Conservation (phyloP, 2,797 vertebrate genomes). For the Arrhamphus sclerolepis region DNA sequence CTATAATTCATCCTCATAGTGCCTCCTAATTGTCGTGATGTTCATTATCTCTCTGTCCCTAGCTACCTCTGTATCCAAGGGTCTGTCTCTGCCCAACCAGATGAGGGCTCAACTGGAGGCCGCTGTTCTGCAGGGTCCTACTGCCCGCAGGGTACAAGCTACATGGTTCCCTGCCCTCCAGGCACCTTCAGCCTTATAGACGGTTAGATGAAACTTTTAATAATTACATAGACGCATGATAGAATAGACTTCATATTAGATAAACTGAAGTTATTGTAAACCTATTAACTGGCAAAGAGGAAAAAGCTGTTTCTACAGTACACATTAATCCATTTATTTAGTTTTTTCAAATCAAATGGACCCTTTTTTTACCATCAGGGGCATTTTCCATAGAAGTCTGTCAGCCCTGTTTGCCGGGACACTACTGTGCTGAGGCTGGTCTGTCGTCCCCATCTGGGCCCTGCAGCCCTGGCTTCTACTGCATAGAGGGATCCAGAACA, state of each 20-base stretch:
- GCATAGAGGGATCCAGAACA: conserved; percentile 72
- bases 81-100: conserved; percentile 74
- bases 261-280: conserved; percentile 1
- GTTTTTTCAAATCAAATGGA: not conserved
- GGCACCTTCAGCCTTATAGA: conserved; percentile 77
- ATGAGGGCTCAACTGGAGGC: conserved; percentile 68
- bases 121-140: conserved; percentile 80
- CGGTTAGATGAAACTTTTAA: conserved; percentile 60
- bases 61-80: conserved; percentile 81
- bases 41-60: conserved; percentile 33
- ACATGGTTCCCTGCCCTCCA: conserved; percentile 78
- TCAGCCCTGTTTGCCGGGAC: conserved; percentile 81
- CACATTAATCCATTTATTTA: not conserved
- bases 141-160: conserved; percentile 76
- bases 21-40: conserved; percentile 14
- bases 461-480: conserved; percentile 85
- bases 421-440: conserved; percentile 82
- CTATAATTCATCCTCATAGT: conserved; percentile 37
- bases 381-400: conserved; percentile 79
- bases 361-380: conserved; percentile 59
- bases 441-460: conserved; percentile 80
- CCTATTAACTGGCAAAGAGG: not conserved
- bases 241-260: not conserved
- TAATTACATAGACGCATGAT: conserved; percentile 17
- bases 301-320: not conserved